These are phyloP conservation scores for Gymnogyps californianus DNA, from an alignment of 2,113 vertebrate species.

Conservation along the genomic window DNA sequence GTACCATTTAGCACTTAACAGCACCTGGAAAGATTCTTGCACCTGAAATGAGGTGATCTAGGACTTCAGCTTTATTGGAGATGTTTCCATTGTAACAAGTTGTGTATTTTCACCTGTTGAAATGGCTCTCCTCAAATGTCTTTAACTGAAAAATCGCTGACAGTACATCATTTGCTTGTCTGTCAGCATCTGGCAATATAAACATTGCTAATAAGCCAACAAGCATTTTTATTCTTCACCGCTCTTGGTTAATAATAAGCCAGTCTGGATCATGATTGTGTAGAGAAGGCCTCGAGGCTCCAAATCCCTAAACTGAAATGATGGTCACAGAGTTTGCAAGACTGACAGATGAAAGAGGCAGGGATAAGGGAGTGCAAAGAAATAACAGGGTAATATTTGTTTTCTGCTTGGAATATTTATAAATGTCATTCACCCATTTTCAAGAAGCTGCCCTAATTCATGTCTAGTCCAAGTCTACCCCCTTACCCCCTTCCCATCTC, in stretches of 20 bases:
- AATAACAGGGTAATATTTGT: background rate
- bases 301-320: background rate
- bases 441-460: background rate
- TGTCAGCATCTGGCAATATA: background rate
- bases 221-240: background rate
- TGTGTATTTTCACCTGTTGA: background rate
- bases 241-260: background rate
- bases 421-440: background rate
- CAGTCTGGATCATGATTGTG: background rate
- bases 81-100: background rate
- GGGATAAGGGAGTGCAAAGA: background rate
- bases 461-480: background rate
- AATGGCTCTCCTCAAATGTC: background rate
- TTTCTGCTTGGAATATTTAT: background rate
- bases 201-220: background rate
- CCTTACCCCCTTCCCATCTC: background rate
- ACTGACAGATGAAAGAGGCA: background rate
- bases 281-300: background rate
- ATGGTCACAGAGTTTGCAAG: background rate
- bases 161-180: background rate
- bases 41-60: background rate
- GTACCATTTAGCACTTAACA: background rate
- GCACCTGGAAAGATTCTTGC: background rate
- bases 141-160: background rate
- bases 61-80: background rate